Percentiles rank a stretch among this genome's conserved stretches.
These are phyloP conservation scores for Epinotia nisella DNA, from an alignment of 2,888 invertebrate genomes.

Conservation along the genomic window DNA sequence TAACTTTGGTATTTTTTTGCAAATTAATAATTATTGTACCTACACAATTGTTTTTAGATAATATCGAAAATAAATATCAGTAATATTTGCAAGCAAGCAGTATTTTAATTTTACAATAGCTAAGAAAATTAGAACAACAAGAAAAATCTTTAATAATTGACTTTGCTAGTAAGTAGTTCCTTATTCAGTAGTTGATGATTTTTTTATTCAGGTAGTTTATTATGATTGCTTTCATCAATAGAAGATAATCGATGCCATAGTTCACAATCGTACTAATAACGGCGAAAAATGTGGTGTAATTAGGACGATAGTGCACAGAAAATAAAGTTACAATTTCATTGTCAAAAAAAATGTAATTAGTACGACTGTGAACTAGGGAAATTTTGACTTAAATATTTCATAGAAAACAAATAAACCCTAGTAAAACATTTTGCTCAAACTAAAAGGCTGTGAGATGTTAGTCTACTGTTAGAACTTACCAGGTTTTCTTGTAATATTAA, in stretches of 20 bases:
- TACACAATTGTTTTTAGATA: not conserved
- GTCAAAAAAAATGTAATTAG: too few species aligned
- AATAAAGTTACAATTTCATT: too few species aligned
- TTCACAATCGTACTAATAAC: too few species aligned
- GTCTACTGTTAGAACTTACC: not conserved
- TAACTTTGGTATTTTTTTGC: too few species aligned
- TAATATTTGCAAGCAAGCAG: not conserved
- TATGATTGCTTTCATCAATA: not conserved
- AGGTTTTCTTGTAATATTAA: not conserved
- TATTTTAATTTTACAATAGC: not conserved
- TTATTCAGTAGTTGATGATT: not conserved
- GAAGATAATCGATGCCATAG: not conserved
- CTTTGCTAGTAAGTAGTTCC: not conserved
- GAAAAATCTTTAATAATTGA: not conserved
- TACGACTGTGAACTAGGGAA: too few species aligned
- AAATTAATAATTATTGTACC: too few species aligned
- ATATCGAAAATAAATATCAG: not conserved
- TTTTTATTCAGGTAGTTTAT: not conserved
- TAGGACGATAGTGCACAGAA: too few species aligned
- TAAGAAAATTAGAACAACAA: not conserved
- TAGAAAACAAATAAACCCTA: not conserved
- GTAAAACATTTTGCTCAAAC: not conserved
- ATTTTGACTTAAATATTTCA: too few species aligned
- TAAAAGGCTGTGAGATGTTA: not conserved
- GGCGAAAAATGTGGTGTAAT: too few species aligned